phyloP scores from a whole-genome alignment of 92 coral and sea anemone species.

The Epizoanthus scotinus region DNA sequence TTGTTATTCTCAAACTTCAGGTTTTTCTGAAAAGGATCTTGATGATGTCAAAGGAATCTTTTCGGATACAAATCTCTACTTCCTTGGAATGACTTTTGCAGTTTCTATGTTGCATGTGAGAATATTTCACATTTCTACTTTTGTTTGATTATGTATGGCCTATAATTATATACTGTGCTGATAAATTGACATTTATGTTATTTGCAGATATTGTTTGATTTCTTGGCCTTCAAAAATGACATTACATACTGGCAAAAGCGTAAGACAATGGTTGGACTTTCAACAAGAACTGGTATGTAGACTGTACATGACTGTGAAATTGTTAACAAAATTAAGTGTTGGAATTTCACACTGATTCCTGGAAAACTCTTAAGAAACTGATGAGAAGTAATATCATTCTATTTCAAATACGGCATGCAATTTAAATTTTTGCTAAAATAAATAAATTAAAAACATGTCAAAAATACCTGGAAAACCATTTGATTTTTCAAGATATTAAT shows the following conservation, averaged over 20 bases:
- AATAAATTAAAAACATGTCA: too few species aligned
- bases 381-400: too few species aligned
- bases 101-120: slow-evolving; percentile 90
- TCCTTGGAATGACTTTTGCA: slow-evolving; percentile 83
- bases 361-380: too few species aligned
- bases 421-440: too few species aligned
- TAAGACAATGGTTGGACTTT: slow-evolving; percentile 91
- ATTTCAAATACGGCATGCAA: too few species aligned
- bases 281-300: slow-evolving; percentile 83
- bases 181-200: background rate
- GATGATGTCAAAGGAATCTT: slow-evolving; percentile 91
- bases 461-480: too few species aligned
- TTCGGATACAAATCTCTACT: slow-evolving; percentile 86
- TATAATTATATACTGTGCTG: background rate
- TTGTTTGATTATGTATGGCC: background rate
- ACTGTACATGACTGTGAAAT: too few species aligned
- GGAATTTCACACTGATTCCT: too few species aligned
- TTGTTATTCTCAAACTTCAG: slow-evolving; percentile 39
- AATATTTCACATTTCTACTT: background rate
- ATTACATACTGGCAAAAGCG: slow-evolving; percentile 87
- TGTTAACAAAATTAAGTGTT: too few species aligned
- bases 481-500: too few species aligned
- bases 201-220: slow-evolving; percentile 86
- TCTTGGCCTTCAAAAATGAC: slow-evolving; percentile 97
- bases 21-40: slow-evolving; percentile 94